Base-by-base conservation (phyloP, 2,888 invertebrate species). In the Prenolepis imparis region DNA sequence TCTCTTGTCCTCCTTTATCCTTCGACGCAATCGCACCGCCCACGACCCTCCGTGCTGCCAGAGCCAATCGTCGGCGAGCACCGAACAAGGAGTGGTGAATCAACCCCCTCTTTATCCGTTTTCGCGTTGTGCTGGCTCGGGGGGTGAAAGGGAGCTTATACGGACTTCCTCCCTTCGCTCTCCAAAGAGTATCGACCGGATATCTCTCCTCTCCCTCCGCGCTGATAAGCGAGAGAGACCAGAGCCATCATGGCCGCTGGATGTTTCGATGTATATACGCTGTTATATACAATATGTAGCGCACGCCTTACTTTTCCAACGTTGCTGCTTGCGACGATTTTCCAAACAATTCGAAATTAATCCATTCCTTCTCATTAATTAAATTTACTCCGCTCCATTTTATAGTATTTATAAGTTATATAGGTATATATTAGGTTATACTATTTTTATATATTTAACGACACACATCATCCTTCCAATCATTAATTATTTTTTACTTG, bases 141-240 rank as follows among this genome's bases (percentile, higher is more conserved):
- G n/a, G 68, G 77, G 74, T 3, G 5, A 36, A 36, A 41, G 67
- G 21, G 21, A 44, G 77, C 84, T 86, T 72, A 48, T 55, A 57
- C 83, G 85, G 82, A 83, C 78, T 78, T 63, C 44, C 72, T 84
- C 77, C 66, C 80, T 78, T 67, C 80, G 59, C 75, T 68, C 83
- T 68, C 83, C 77, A 18, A 87, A 90, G 8, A 52, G 90, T 89
- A 89, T 89, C 87, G 89, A 89, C 89, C 89, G 89, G 89, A 86
- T 86, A 80, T 90, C 84, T 82, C 85, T 81, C 83, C 86, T 84
- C 84, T 84, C 85, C 73, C 81, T 80, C 81, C 73, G 68, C 87
- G 85, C 85, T 82, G 89, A 90, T 90, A 90, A 90, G 90, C 90
- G 89, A 90, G 89, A 88, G 87, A 88, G 84, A 86, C 88, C 86